Percentiles rank a stretch among this genome's conserved stretches.
phyloP scores from a whole-genome alignment of 1,140 invertebrate species.

The Magallana ariakensis region DNA sequence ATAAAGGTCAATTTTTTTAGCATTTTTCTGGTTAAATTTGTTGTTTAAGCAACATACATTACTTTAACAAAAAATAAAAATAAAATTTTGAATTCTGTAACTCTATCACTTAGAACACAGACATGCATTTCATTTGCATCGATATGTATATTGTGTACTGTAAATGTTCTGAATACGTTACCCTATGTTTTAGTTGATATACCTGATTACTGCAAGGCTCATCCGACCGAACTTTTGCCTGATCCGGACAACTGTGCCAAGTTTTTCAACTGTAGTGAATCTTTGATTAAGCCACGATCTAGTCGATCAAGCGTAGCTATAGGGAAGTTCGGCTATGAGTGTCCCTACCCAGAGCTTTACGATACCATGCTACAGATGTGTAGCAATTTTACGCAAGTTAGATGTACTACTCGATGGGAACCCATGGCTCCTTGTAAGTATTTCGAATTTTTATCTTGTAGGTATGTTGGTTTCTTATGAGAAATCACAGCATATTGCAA shows the following conservation, averaged over 20 bases:
- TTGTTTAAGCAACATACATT: too few species aligned
- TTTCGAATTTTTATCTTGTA: background rate
- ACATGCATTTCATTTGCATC: too few species aligned
- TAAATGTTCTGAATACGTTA: background rate
- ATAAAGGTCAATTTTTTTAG: too few species aligned
- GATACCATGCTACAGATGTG: slow-evolving; percentile 29
- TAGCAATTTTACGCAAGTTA: slow-evolving; percentile 46
- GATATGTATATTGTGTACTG: too few species aligned
- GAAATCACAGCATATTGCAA: too few species aligned
- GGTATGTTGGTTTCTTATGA: too few species aligned
- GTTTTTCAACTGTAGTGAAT: slow-evolving; percentile 59
- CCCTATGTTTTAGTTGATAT: slow-evolving; percentile 49
- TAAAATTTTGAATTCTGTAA: too few species aligned
- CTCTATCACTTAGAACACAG: too few species aligned
- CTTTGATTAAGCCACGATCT: background rate
- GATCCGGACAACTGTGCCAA: slow-evolving; percentile 61
- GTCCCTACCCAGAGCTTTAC: slow-evolving; percentile 31
- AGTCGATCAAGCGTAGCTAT: slow-evolving; percentile 47
- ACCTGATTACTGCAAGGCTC: slow-evolving; percentile 41
- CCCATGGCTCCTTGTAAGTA: slow-evolving; percentile 60
- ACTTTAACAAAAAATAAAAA: too few species aligned
- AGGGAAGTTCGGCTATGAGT: slow-evolving; percentile 15
- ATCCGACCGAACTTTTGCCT: slow-evolving; percentile 40
- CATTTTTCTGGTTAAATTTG: too few species aligned
- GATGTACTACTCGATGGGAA: slow-evolving; percentile 47